Conservation (phyloP, 2,888 invertebrate species). For the Eulithis prunata region DNA sequence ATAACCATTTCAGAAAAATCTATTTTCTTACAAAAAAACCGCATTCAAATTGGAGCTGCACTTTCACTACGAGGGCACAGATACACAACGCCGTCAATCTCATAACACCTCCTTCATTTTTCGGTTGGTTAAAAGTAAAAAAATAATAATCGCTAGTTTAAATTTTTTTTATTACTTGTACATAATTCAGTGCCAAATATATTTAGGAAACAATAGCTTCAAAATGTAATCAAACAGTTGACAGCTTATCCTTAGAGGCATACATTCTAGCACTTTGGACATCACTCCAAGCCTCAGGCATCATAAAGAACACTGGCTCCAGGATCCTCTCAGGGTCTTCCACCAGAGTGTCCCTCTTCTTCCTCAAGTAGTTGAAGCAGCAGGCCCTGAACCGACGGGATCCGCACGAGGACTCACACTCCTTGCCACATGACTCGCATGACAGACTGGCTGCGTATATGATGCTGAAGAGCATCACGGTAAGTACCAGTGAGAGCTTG, state of each 20-base stretch:
- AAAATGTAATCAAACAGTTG: not conserved
- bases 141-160: too few species aligned
- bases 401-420: conserved; percentile 85
- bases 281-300: not conserved
- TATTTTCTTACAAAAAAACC: too few species aligned
- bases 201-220: not conserved
- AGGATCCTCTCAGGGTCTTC: not conserved
- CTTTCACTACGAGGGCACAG: too few species aligned
- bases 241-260: not conserved
- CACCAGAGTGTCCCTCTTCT: conserved; percentile 32
- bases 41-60: too few species aligned
- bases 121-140: too few species aligned
- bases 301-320: not conserved
- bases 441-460: conserved; percentile 18
- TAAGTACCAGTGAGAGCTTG: conserved; percentile 6
- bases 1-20: too few species aligned
- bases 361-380: conserved; percentile 86
- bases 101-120: too few species aligned
- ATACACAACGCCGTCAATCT: too few species aligned
- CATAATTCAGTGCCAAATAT: too few species aligned
- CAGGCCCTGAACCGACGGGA: conserved; percentile 86
- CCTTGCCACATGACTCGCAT: conserved; percentile 82
- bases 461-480: conserved; percentile 11
- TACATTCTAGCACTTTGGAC: not conserved
- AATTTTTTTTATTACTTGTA: too few species aligned